Percentiles rank a stretch among this genome's conserved stretches.
Conservation (phyloP, 2,888 invertebrate species). For the Ormia ochracea region DNA sequence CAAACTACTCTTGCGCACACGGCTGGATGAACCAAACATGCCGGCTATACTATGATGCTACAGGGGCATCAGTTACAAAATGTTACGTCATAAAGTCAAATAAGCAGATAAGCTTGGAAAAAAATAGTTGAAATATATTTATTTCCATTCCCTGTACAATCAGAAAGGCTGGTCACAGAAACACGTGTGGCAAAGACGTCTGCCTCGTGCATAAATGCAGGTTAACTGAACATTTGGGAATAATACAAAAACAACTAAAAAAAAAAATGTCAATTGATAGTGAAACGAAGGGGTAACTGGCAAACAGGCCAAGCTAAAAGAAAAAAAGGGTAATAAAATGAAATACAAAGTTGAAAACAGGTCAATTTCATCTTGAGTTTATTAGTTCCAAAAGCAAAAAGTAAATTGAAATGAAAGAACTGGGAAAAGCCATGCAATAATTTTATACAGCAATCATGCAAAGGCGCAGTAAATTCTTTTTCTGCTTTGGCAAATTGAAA, state of each 20-base stretch:
- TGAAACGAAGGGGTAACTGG: constrained; percentile 35
- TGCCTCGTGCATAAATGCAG: neutral
- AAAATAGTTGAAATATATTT: neutral
- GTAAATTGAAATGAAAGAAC: constrained; percentile 41
- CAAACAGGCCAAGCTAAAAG: neutral
- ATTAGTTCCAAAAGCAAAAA: constrained; percentile 13
- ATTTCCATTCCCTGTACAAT: neutral
- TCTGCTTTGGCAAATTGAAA: neutral
- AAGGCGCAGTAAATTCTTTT: neutral
- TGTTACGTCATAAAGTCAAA: constrained; percentile 1
- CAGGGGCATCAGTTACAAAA: neutral
- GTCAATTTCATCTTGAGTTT: constrained; percentile 6
- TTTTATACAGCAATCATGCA: neutral
- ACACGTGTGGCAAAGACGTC: constrained; percentile 14
- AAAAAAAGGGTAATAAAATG: neutral
- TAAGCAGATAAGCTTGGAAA: neutral
- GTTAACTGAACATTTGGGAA: constrained; percentile 35
- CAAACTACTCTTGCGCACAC: neutral
- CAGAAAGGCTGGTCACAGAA: neutral
- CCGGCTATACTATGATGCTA: neutral
- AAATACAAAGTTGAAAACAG: neutral
- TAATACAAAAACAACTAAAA: no score
- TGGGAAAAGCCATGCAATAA: constrained; percentile 20
- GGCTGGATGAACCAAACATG: neutral
- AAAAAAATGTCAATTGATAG: neutral